Conservation (phyloP, 2,888 invertebrate genomes). For the Drosophila falleni region DNA sequence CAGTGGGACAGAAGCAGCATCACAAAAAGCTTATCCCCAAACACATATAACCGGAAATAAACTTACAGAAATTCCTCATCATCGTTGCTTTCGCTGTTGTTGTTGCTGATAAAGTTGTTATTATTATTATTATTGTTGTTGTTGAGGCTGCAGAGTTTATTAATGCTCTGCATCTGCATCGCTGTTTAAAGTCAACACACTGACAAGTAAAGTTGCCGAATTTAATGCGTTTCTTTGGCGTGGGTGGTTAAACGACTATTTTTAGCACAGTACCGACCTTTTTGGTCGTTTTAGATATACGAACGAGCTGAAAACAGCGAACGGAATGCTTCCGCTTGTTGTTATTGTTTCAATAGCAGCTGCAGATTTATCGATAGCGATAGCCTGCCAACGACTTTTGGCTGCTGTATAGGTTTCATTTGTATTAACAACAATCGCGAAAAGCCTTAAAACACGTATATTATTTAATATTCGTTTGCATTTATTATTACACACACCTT, state of each 20-base stretch:
- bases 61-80: constrained; percentile 77
- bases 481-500: constrained; percentile 26
- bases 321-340: constrained; percentile 66
- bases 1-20: constrained; percentile 23
- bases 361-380: constrained; percentile 40
- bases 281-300: constrained; percentile 39
- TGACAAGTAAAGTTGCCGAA: constrained; percentile 54
- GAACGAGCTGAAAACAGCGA: constrained; percentile 59
- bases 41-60: constrained; percentile 48
- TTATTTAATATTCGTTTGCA: constrained; percentile 30
- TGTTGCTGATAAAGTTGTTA: constrained; percentile 14
- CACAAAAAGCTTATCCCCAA: constrained; percentile 33
- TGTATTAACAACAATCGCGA: constrained; percentile 1
- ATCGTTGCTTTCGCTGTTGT: constrained; percentile 34
- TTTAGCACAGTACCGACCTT: constrained; percentile 66
- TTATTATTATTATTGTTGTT: constrained; percentile 17
- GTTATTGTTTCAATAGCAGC: constrained; percentile 64
- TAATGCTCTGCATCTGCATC: constrained; percentile 55
- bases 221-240: constrained; percentile 52
- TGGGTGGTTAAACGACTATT: constrained; percentile 75
- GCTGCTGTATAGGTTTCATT: constrained; percentile 13
- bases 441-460: constrained; percentile 26
- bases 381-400: constrained; percentile 14
- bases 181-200: constrained; percentile 52
- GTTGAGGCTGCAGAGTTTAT: constrained; percentile 28